Base-by-base conservation (phyloP, 2,888 invertebrate genomes). In the Campoplex capitator region DNA sequence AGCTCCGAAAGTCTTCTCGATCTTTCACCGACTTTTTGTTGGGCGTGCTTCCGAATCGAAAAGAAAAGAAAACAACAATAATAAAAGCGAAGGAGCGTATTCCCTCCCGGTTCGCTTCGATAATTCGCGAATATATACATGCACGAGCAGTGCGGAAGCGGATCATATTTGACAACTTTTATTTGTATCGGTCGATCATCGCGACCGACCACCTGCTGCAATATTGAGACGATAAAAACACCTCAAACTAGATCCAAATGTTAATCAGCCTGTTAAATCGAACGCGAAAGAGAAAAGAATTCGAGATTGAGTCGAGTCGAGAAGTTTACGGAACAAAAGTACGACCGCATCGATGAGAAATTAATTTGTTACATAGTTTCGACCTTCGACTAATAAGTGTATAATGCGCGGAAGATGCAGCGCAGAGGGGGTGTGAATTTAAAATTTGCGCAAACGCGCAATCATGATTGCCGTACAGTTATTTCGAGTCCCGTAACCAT, bases 391-490 rank as follows among this genome's bases (percentile, higher is more conserved):
- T 1, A 16, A 11, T 48, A 13, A 48, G 11, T 38, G 1, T 38
- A 38, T 38, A 38, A 38, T 38, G 3, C 38, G 38, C 38, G 23
- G 23, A 23, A 23, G 23, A 23, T 23, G 23, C 23, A 23, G 23
- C 23, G n/a, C 18, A 35, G 35, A 67, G n/a, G 67, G 48, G 0
- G 76, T 28, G 76, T 28, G 62, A 76, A 76, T 23, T 3, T 45
- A 48, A 51, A 56, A 48, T n/a, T n/a, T n/a, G 13, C n/a, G 45
- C 42, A 6, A 23, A 23, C 23, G 23, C 75, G 56, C 48, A 58
- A 42, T 68, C 68, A 78, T 23, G 23, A 85, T 85, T 51, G 35
- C 58, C 56, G 56, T 82, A 85, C 85, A 83, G 83, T 83, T 86
- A 23, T 23, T 23, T 75, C 54, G 68, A 83, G 75, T 83, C 78